These are phyloP conservation scores for Gavia stellata DNA, from an alignment of 2,113 vertebrate species.

Conservation along the genomic window DNA sequence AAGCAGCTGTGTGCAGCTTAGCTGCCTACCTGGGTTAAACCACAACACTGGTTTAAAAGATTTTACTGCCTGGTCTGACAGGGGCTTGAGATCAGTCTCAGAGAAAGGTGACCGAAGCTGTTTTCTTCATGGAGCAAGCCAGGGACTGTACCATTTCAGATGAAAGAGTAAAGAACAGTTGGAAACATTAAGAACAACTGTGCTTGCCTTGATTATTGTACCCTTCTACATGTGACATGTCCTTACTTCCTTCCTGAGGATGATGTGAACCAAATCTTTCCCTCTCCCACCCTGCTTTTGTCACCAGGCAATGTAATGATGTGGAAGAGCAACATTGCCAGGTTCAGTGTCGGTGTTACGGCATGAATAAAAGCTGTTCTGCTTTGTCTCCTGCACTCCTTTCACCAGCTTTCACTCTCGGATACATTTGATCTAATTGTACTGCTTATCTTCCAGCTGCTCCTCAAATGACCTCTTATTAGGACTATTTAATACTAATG, in stretches of 20 bases:
- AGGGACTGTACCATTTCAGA: not conserved
- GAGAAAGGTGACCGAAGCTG: not conserved
- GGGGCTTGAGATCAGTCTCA: not conserved
- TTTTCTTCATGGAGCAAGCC: not conserved
- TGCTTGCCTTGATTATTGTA: not conserved
- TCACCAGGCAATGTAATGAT: not conserved
- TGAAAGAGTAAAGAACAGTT: not conserved
- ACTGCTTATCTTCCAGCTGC: conserved; percentile 48
- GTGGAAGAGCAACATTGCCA: not conserved
- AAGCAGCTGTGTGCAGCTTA: not conserved
- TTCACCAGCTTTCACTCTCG: not conserved
- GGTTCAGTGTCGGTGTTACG: not conserved
- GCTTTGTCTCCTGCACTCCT: not conserved
- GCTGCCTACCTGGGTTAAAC: not conserved
- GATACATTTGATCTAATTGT: conserved; percentile 54
- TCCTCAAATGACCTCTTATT: conserved; percentile 64
- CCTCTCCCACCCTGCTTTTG: not conserved
- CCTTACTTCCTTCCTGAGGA: not conserved
- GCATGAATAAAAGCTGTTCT: not conserved
- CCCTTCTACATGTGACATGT: not conserved
- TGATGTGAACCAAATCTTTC: not conserved
- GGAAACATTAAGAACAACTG: not conserved
- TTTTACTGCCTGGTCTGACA: not conserved
- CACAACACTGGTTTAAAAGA: not conserved
- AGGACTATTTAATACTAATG: conserved; percentile 56